A percentile compares a stretch with the other conserved stretches of the same genome.
Conservation (phyloP, 2,113 vertebrate genomes). For the Choloepus hoffmanni region DNA sequence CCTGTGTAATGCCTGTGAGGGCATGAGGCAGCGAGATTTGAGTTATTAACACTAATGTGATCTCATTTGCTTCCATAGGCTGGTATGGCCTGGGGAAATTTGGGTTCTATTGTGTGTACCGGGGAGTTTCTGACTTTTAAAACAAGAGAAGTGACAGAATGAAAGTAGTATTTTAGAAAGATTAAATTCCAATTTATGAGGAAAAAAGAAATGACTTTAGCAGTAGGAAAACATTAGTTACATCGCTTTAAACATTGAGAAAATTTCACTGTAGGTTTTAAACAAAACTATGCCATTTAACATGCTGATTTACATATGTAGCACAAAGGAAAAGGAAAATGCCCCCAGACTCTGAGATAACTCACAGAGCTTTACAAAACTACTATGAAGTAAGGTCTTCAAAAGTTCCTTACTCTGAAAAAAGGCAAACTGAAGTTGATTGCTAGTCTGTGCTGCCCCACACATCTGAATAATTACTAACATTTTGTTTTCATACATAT, state of each 20-base stretch:
- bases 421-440: background rate
- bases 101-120: background rate
- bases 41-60: background rate
- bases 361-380: background rate
- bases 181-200: conserved; percentile 54
- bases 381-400: background rate
- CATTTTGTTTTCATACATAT: background rate
- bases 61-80: conserved; percentile 29
- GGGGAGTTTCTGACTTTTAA: background rate
- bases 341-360: background rate
- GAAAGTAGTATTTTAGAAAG: conserved; percentile 45
- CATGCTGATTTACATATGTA: conserved; percentile 4
- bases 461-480: background rate
- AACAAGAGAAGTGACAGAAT: background rate
- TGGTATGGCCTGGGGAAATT: conserved; percentile 21
- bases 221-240: conserved; percentile 41
- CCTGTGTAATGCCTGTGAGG: background rate
- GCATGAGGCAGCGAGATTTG: background rate
- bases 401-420: conserved; percentile 34
- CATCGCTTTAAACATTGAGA: conserved; percentile 53
- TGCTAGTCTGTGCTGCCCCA: background rate
- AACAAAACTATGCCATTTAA: conserved; percentile 16
- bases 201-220: conserved; percentile 46
- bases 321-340: background rate
- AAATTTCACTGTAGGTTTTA: conserved; percentile 41